Base-by-base conservation (phyloP, 2,113 vertebrate genomes). In the Pituophis catenifer region DNA sequence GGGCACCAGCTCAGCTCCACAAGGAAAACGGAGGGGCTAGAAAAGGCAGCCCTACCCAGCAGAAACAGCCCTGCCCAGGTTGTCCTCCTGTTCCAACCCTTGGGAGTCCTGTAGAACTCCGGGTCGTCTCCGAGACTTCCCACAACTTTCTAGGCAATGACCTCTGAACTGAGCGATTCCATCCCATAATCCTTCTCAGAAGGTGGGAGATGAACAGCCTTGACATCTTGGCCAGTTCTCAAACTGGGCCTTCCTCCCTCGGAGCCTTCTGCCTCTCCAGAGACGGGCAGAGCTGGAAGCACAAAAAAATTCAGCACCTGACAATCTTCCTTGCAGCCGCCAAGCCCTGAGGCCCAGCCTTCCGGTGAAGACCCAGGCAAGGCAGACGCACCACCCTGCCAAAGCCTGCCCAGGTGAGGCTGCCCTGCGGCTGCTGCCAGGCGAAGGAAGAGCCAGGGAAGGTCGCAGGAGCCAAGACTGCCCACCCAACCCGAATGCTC, bases 1-100 rank as follows among this genome's bases (percentile, higher is more conserved):
- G 58, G 58, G 0, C 23, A 95, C 12, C 91, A 96, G 62, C 26
- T 89, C 52, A 90, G 92, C 86, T 90, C 90, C 62, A n/a, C 91
- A 59, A 24, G 88, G 57, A 89, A 54, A 91, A 44, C 19, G 6
- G 29, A 91, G 29, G 58, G 55, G 54, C 15, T 59, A 48, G 24
- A n/a, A 70, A 90, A 62, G 86, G 26, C 23, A 8, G 19, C n/a
- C 21, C 59, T 0, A 85, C 86, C 86, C 3, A 93, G 89, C 62
- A 95, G 89, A 24, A 58, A 54, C 91, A 6, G 65, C 21, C 38
- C 53, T 70, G 5, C 50, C 19, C 17, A 3, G 26, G 50, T 9
- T 54, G 26, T n/a, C 26, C 50, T 26, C 13, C 44, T 2, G 19
- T 50, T 11, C 21, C 11, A 23, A 9, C 38, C 19, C 3, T 26